phyloP scores from a whole-genome alignment of 2,888 invertebrate genomes.

The Drosophila prostipennis region DNA sequence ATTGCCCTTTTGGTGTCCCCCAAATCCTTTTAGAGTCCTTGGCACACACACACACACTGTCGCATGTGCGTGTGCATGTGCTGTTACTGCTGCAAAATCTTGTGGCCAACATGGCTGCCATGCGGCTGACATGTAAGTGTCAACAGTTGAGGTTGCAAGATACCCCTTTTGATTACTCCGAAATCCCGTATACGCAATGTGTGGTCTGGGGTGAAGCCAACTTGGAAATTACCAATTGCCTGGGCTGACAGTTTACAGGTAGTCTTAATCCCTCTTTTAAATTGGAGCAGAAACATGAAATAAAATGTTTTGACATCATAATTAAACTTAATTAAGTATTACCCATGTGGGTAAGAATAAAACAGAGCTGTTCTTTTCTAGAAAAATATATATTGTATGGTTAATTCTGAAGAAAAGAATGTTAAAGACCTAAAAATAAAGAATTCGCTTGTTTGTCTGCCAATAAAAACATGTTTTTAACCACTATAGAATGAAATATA shows the following conservation, averaged over 20 bases:
- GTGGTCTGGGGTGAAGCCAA: not conserved
- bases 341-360: not conserved
- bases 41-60: slow-evolving; percentile 7
- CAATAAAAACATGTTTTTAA: no score
- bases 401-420: not conserved
- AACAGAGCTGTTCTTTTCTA: not conserved
- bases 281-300: no score
- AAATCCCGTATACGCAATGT: slow-evolving; percentile 16
- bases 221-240: not conserved
- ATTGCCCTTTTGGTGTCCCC: slow-evolving; percentile 7
- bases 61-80: not conserved
- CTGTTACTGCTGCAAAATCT: slow-evolving; percentile 14
- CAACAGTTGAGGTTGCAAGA: slow-evolving; percentile 10
- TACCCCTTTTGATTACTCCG: slow-evolving; percentile 1
- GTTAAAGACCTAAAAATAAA: no score
- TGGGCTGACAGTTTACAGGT: not conserved
- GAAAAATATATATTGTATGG: no score
- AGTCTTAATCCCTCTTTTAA: not conserved
- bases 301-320: no score
- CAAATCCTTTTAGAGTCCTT: slow-evolving; percentile 11
- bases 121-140: slow-evolving; percentile 30
- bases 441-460: no score
- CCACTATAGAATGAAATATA: no score
- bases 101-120: slow-evolving; percentile 28
- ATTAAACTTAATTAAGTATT: no score